phyloP scores from a whole-genome alignment of 2,113 vertebrate species.

The Paralichthys olivaceus region DNA sequence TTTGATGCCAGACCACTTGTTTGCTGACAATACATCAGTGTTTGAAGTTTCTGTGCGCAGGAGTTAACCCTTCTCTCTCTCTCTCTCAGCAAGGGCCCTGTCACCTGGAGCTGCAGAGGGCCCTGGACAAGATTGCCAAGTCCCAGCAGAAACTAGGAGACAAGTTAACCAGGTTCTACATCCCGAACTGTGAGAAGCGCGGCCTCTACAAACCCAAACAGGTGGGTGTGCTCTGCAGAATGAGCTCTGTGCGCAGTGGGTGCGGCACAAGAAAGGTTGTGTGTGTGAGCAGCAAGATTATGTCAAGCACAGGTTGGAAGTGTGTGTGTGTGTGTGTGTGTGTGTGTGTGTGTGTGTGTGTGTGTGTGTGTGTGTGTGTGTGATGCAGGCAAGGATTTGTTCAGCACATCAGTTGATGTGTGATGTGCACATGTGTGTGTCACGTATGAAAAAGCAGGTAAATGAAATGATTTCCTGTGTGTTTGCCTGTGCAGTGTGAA shows the following conservation, averaged over 20 bases:
- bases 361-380: conserved; percentile 21
- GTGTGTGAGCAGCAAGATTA: neutral
- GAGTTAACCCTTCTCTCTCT: conserved; percentile 9
- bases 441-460: neutral
- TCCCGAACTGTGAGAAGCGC: conserved; percentile 94
- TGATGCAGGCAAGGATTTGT: conserved; percentile 41
- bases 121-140: conserved; percentile 87
- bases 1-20: conserved; percentile 29
- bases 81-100: conserved; percentile 85
- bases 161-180: conserved; percentile 90
- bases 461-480: neutral
- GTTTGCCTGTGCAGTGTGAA: conserved; percentile 85
- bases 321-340: conserved; percentile 2
- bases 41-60: neutral
- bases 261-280: neutral
- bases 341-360: conserved; percentile 1
- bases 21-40: neutral
- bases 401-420: conserved; percentile 27
- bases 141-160: conserved; percentile 87
- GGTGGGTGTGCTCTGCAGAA: conserved; percentile 74
- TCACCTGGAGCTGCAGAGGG: conserved; percentile 89
- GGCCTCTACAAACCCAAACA: conserved; percentile 95
- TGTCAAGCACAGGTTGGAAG: neutral
- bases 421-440: conserved; percentile 11
- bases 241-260: conserved; percentile 6